A percentile compares a stretch with the other conserved stretches of the same genome.
Conservation (phyloP, 2,888 invertebrate genomes). For the Dusona sp. region DNA sequence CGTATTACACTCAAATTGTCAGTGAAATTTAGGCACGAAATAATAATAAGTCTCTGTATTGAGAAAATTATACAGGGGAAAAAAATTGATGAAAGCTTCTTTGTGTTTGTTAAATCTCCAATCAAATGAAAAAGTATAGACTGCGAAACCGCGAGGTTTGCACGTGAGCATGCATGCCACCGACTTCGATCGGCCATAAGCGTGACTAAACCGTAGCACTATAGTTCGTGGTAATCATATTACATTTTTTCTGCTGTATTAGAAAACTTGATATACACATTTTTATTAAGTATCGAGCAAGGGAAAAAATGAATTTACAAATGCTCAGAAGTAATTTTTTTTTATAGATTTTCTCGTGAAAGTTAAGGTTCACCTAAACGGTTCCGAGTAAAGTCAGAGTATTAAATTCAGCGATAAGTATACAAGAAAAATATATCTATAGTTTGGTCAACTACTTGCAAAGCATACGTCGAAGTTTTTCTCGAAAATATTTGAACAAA, state of each 20-base stretch:
- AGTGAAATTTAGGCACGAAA: neutral
- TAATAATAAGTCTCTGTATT: neutral
- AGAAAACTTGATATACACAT: neutral
- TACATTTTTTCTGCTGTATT: slow-evolving; percentile 4
- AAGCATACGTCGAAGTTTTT: neutral
- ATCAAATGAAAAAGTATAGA: slow-evolving; percentile 37
- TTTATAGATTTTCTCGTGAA: neutral
- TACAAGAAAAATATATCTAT: neutral
- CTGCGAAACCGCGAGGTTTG: slow-evolving; percentile 36
- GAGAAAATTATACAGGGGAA: neutral
- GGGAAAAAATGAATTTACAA: neutral
- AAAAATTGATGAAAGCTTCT: slow-evolving; percentile 40
- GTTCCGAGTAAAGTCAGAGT: neutral
- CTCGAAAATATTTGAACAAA: neutral
- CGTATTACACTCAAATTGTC: slow-evolving; percentile 10
- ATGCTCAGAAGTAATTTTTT: neutral
- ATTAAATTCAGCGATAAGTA: neutral
- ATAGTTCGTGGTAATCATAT: slow-evolving; percentile 29
- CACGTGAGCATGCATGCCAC: slow-evolving; percentile 55
- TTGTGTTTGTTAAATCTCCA: slow-evolving; percentile 44
- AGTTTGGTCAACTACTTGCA: neutral
- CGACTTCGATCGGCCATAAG: slow-evolving; percentile 51
- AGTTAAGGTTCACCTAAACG: neutral
- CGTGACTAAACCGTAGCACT: slow-evolving; percentile 3
- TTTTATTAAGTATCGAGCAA: neutral